phyloP scores from a whole-genome alignment of 2,888 invertebrate species.

The Tetranychus truncatus region DNA sequence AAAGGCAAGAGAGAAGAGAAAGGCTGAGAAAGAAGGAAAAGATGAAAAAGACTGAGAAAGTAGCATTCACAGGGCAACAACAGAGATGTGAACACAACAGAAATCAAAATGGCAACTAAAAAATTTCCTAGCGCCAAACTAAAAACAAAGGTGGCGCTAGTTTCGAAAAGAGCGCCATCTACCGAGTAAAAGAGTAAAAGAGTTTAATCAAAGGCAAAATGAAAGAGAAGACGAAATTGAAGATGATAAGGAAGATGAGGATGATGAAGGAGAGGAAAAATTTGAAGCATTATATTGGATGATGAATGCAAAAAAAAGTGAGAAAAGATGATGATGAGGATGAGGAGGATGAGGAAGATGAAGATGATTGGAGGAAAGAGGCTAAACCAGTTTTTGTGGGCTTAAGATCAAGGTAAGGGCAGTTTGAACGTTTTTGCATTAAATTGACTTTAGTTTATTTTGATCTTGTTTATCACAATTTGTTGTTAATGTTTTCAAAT shows the following conservation, averaged over 20 bases:
- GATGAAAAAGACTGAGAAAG: background rate
- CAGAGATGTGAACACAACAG: background rate
- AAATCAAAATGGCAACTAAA: background rate
- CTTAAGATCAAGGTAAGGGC: background rate
- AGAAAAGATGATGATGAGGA: background rate
- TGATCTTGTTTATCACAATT: background rate
- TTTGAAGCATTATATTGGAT: background rate
- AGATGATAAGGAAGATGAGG: background rate
- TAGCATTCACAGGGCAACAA: background rate
- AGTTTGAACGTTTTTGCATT: background rate
- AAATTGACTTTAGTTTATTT: background rate
- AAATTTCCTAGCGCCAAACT: background rate
- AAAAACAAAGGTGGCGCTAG: background rate
- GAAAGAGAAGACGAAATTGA: background rate
- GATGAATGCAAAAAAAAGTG: background rate
- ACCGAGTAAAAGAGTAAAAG: background rate
- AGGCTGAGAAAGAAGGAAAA: background rate
- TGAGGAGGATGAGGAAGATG: background rate
- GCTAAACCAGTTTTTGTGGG: background rate
- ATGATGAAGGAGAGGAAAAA: background rate
- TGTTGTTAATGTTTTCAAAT: no score
- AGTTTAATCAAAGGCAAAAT: background rate
- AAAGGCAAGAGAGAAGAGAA: background rate
- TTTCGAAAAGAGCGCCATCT: background rate
- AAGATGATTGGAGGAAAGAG: background rate